These are phyloP conservation scores for Schizotus pectinicornis DNA, from an alignment of 2,888 invertebrate genomes.

Conservation along the genomic window DNA sequence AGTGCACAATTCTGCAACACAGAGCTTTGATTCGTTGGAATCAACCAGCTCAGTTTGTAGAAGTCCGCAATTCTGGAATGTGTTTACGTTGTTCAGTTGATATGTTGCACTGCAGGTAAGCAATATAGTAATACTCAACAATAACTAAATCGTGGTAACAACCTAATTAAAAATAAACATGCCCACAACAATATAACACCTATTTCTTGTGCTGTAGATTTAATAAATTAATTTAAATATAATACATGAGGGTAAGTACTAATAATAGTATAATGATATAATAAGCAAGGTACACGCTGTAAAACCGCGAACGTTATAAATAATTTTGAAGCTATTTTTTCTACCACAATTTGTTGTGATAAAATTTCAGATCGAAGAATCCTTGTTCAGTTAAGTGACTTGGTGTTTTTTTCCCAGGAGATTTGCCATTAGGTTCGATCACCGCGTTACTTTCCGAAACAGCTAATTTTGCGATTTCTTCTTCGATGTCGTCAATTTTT, in stretches of 20 bases:
- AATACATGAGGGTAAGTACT: constrained; percentile 27
- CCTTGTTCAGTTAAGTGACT: constrained; percentile 67
- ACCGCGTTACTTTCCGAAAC: constrained; percentile 14
- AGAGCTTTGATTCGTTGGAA: background rate
- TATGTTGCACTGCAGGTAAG: constrained; percentile 1
- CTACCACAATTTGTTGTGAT: constrained; percentile 80
- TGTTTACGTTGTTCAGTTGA: constrained; percentile 3
- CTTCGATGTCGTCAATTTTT: constrained; percentile 28
- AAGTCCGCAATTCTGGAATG: background rate
- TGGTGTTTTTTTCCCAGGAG: constrained; percentile 52
- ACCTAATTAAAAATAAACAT: constrained; percentile 16
- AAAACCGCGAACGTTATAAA: background rate
- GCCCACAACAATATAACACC: constrained; percentile 21
- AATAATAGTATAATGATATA: constrained; percentile 15
- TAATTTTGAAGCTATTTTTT: background rate
- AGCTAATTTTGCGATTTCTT: constrained; percentile 26
- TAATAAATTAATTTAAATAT: constrained; percentile 26
- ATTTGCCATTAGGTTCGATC: constrained; percentile 39
- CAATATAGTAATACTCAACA: constrained; percentile 3
- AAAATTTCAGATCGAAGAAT: constrained; percentile 78
- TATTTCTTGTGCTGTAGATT: constrained; percentile 20
- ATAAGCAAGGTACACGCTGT: constrained; percentile 26
- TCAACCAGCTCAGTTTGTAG: background rate
- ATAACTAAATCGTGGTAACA: constrained; percentile 9
- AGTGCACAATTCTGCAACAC: constrained; percentile 1